Evolutionary conservation across 2,888 invertebrate genomes (phyloP).

Genomic region (Clusia tigrina): DNA sequence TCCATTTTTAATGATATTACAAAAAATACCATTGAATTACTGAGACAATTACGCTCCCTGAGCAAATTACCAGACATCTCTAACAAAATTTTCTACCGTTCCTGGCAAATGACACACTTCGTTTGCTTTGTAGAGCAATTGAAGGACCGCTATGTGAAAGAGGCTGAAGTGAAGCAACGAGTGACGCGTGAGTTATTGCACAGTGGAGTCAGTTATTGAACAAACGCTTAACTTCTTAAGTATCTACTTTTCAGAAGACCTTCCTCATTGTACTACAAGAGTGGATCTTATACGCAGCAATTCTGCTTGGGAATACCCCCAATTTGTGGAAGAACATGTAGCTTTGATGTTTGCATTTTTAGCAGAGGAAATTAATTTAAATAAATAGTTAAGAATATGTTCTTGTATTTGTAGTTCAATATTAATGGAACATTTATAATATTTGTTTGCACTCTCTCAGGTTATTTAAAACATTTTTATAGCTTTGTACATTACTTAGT

Average conservation of each 20-base stretch:
- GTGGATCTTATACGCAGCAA: conserved; percentile 48
- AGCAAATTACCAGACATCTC: conserved; percentile 43
- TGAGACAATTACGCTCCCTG: conserved; percentile 51
- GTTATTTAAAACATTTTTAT: conserved; percentile 9
- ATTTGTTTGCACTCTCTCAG: too few species aligned
- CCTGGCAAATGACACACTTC: conserved; percentile 56
- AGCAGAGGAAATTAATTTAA: conserved; percentile 46
- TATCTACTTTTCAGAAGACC: conserved; percentile 42
- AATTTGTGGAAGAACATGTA: conserved; percentile 50
- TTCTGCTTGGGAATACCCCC: conserved; percentile 57
- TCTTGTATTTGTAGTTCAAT: too few species aligned
- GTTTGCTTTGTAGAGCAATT: conserved; percentile 46
- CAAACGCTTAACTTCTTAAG: not conserved
- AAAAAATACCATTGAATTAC: conserved; percentile 42
- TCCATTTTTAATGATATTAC: conserved; percentile 55
- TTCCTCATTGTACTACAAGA: conserved; percentile 52
- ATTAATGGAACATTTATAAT: too few species aligned
- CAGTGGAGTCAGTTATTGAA: not conserved
- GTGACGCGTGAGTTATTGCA: conserved; percentile 54
- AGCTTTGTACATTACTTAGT: too few species aligned
- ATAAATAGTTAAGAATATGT: conserved; percentile 24
- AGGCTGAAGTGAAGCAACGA: conserved; percentile 49
- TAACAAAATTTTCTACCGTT: conserved; percentile 49
- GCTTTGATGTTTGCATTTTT: conserved; percentile 49
- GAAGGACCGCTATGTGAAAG: conserved; percentile 46